Evolutionary conservation across 2,888 invertebrate species (phyloP).

Genomic region (Falcaria lacertinaria): DNA sequence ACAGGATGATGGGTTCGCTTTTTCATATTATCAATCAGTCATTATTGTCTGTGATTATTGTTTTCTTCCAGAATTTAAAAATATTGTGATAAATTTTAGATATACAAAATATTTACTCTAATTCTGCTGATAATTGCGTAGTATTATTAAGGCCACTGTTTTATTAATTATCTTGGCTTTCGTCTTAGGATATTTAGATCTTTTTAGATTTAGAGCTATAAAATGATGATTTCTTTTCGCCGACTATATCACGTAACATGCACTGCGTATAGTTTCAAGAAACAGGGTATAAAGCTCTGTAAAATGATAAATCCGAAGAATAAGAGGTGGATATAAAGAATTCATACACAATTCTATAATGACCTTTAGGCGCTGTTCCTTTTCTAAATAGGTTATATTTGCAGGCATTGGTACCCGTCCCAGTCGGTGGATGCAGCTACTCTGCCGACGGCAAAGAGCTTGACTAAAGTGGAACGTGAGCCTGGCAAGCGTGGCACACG

Average conservation of each 20-base stretch:
- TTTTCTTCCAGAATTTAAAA: not conserved
- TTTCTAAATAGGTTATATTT: slow-evolving; percentile 13
- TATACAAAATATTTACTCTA: too few species aligned
- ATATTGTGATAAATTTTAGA: not conserved
- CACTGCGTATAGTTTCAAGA: slow-evolving; percentile 43
- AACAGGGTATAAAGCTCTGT: slow-evolving; percentile 57
- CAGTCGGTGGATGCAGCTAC: slow-evolving; percentile 27
- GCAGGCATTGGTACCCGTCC: slow-evolving; percentile 57
- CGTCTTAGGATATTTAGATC: too few species aligned
- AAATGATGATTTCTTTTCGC: slow-evolving; percentile 36
- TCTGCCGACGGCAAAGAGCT: slow-evolving; percentile 56
- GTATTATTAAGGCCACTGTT: too few species aligned
- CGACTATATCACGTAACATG: slow-evolving; percentile 53
- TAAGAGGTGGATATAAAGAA: slow-evolving; percentile 45
- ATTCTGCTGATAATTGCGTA: too few species aligned
- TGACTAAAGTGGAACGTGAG: slow-evolving; percentile 66
- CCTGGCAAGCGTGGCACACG: slow-evolving; percentile 77
- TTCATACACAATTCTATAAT: slow-evolving; percentile 11
- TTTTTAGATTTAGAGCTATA: not conserved
- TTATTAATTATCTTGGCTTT: too few species aligned
- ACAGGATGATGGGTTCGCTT: too few species aligned
- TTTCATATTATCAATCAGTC: too few species aligned
- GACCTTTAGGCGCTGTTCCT: slow-evolving; percentile 1
- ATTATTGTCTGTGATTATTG: not conserved
- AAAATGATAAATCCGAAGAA: slow-evolving; percentile 64